A percentile compares a stretch with the other conserved stretches of the same genome.
Evolutionary conservation across 2,797 vertebrate genomes (phyloP).

Genomic region (Nannoperca obscura): DNA sequence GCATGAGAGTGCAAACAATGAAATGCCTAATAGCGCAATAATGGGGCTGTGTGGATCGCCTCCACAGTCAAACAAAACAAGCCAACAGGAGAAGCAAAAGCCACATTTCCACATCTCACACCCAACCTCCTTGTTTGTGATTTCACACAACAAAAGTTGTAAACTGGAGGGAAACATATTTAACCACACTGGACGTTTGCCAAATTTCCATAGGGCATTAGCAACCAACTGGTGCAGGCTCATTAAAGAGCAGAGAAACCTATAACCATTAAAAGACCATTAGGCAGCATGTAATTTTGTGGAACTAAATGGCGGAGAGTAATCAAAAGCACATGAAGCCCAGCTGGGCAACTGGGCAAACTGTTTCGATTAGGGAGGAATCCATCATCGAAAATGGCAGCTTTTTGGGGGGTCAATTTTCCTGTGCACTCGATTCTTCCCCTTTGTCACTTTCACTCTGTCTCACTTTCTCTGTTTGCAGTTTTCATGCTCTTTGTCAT

Average conservation of each 20-base stretch:
- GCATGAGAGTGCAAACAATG: constrained; percentile 71
- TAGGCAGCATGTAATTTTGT: constrained; percentile 99
- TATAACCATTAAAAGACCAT: constrained; percentile 99
- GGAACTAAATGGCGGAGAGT: constrained; percentile 99
- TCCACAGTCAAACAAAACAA: constrained; percentile 72
- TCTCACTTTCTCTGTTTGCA: constrained; percentile 39
- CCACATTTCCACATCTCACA: constrained; percentile 70
- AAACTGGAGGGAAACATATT: constrained; percentile 88
- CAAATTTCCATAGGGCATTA: constrained; percentile 99
- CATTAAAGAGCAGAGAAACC: constrained; percentile 97
- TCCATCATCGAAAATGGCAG: constrained; percentile 96
- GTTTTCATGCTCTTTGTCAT: constrained; percentile 56
- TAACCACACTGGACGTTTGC: constrained; percentile 88
- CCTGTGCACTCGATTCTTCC: constrained; percentile 81
- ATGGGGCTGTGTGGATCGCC: constrained; percentile 58
- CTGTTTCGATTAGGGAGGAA: constrained; percentile 97
- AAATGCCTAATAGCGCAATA: constrained; percentile 65
- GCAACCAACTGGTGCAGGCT: constrained; percentile 99
- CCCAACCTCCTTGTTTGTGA: constrained; percentile 82
- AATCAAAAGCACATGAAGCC: constrained; percentile 99
- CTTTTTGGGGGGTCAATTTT: constrained; percentile 93
- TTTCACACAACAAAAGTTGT: constrained; percentile 91
- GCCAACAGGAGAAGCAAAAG: constrained; percentile 66
- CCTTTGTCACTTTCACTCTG: constrained; percentile 79
- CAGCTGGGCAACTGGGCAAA: constrained; percentile 98